Evolutionary conservation across 2,888 invertebrate species (phyloP), one percentile per base, ranked within the genome.

Genomic region (Perdita meconis): DNA sequence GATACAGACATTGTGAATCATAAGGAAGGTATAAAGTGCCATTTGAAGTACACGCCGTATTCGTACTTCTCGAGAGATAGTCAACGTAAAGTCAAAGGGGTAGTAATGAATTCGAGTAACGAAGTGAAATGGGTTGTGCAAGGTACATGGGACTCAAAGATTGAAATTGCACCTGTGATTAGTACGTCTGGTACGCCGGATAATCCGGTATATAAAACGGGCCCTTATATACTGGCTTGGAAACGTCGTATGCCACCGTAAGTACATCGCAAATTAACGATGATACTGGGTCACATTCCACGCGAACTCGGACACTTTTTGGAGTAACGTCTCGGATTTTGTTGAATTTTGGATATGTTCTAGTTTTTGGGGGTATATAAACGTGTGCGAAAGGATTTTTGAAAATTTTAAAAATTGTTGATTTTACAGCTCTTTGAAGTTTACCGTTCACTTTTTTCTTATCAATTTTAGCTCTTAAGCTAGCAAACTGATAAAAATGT

Each of bases 1-100:
- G 99, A 99, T 92, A 99, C 98, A 98, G 98, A 99, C 93, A 99
- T 99, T 82, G 94, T 95, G 74, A 99, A 99, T 92, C 96, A 97
- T 81, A 96, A 95, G 53, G 95, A 96, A 64, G 98, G 98, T 63
- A 97, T 98, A 91, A 97, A 97, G 92, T 99, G 99, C 93, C 97
- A 98, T 92, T 95, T 99, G 86, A 99, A 99, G 93, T 99, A 98
- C 93, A 96, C 97, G 90, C 98, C 99, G 24, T 99, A 99, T 93
- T 98, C 98, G 80, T 99, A 99, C 94, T 99, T 99, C 93, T 97
- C 98, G 82, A 95, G 98, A 89, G 99, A 99, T 91, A 96, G 96
- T 84, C 99, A 99, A 90, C 94, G 99, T 74, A 96, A 97, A 92
- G 98, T 98, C 72, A 96, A 96, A 86, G 97, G 97, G 24, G 95